A percentile compares a stretch with the other conserved stretches of the same genome.
phyloP scores from a whole-genome alignment of 2,113 vertebrate species.

The Sigmodon hispidus region DNA sequence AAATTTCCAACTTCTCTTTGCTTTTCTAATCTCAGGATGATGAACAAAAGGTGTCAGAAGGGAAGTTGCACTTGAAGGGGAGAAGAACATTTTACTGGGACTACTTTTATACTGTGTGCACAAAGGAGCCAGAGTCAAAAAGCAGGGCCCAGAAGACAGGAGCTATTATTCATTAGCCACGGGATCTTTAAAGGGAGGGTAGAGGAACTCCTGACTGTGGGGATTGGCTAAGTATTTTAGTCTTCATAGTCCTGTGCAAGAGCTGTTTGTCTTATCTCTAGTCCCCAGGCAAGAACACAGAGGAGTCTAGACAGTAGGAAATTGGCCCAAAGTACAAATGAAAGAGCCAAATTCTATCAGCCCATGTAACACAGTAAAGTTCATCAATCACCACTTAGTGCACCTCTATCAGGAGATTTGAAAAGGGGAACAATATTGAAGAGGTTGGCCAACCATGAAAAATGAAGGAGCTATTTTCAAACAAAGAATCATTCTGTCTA shows the following conservation, averaged over 20 bases:
- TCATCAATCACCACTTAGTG: not conserved
- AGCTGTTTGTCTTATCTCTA: not conserved
- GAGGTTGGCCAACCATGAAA: not conserved
- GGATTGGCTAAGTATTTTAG: not conserved
- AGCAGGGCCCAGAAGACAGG: not conserved
- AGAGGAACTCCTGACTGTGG: not conserved
- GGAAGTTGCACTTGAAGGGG: not conserved
- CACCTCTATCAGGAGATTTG: not conserved
- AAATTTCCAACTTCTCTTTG: not conserved
- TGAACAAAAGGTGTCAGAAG: not conserved
- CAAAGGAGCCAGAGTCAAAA: not conserved
- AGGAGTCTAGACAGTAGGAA: not conserved
- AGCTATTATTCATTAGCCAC: not conserved
- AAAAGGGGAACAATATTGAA: not conserved
- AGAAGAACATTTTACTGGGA: not conserved
- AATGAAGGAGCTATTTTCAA: not conserved
- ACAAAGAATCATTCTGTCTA: constrained; percentile 26
- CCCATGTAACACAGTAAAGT: not conserved
- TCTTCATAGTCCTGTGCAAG: not conserved
- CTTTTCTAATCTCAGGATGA: not conserved
- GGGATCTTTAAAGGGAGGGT: not conserved
- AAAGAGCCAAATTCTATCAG: not conserved
- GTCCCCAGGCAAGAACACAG: not conserved
- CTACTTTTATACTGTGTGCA: not conserved
- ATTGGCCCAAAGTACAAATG: not conserved